Evolutionary conservation across 2,113 vertebrate species (phyloP).

Genomic region (Donacobius atricapilla): DNA sequence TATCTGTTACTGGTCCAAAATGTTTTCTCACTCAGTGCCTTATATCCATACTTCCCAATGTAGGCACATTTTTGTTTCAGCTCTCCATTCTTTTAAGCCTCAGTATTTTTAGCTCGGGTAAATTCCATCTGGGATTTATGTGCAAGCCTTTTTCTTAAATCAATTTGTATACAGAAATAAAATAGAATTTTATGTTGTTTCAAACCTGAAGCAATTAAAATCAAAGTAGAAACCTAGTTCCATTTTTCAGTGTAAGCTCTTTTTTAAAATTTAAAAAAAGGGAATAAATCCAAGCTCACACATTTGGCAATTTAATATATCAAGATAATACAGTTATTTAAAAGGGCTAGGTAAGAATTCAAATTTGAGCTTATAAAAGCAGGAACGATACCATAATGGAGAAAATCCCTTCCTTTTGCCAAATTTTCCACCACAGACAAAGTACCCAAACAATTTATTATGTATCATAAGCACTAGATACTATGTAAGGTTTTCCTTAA

Average conservation of each 20-base stretch:
- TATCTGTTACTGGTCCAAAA: background rate
- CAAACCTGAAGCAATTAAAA: background rate
- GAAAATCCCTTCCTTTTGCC: background rate
- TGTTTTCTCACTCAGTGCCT: background rate
- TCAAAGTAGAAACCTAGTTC: background rate
- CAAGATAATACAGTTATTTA: background rate
- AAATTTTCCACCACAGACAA: background rate
- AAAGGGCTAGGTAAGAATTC: background rate
- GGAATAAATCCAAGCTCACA: background rate
- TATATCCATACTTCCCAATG: background rate
- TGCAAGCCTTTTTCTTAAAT: background rate
- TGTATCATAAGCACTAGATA: background rate
- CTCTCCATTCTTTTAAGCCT: background rate
- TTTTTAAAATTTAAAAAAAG: background rate
- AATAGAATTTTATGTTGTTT: background rate
- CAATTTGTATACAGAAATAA: background rate
- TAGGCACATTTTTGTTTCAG: background rate
- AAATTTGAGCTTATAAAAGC: background rate
- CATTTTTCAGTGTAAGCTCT: background rate
- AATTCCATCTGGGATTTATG: background rate
- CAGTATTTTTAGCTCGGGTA: background rate
- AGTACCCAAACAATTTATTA: background rate
- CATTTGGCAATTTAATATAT: background rate
- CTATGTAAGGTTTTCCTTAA: background rate
- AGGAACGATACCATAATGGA: background rate